phyloP scores from a whole-genome alignment of 2,797 vertebrate species.

The Artibeus jamaicensis region DNA sequence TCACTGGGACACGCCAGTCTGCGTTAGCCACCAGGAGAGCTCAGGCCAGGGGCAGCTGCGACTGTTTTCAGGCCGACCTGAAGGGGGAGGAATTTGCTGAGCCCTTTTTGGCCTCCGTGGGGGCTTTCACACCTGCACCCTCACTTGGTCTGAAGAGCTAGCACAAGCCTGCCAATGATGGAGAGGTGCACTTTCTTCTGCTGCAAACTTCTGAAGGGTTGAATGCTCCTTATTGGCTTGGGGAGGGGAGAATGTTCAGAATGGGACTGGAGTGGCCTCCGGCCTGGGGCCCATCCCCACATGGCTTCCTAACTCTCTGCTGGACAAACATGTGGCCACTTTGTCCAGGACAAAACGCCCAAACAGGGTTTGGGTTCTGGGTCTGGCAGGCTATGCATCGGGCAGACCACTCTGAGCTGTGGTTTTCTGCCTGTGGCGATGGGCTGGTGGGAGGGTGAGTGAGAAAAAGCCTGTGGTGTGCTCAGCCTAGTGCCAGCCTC shows the following conservation, averaged over 20 bases:
- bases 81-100: background rate
- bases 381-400: background rate
- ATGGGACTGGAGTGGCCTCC: rapidly evolving
- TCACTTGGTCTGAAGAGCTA: rapidly evolving
- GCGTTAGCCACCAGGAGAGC: background rate
- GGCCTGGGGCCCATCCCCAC: background rate
- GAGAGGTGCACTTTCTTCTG: background rate
- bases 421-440: background rate
- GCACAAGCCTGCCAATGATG: rapidly evolving
- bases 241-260: background rate
- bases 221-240: rapidly evolving
- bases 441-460: background rate
- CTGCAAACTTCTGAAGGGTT: background rate
- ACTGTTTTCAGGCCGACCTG: background rate
- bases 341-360: background rate
- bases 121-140: too few species aligned
- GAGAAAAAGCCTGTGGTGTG: background rate
- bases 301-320: background rate
- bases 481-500: rapidly evolving
- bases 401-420: background rate
- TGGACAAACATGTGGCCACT: background rate
- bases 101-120: rapidly evolving
- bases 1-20: rapidly evolving
- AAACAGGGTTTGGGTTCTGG: background rate
- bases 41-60: background rate